Percentiles rank a stretch among this genome's conserved stretches.
Conservation (phyloP, 1,140 invertebrate species). For the Conus betulinus region DNA sequence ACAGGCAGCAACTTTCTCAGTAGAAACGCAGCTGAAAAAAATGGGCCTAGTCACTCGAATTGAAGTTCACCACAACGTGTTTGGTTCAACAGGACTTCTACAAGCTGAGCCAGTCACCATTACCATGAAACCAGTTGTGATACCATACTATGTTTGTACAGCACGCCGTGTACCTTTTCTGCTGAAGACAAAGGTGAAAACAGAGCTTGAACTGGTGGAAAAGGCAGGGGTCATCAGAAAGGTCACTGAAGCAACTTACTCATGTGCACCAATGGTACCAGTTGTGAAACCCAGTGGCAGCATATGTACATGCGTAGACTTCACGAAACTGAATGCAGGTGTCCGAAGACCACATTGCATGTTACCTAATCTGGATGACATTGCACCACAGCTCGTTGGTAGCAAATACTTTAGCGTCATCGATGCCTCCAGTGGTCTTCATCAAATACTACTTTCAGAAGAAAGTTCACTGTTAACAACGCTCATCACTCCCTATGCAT, state of each 20-base stretch:
- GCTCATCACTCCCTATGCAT: conserved; percentile 42
- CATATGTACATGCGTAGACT: background rate
- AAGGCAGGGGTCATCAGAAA: conserved; percentile 1
- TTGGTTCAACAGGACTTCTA: background rate
- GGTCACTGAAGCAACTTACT: background rate
- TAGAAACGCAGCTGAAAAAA: background rate
- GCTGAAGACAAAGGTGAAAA: too few species aligned
- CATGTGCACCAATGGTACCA: background rate
- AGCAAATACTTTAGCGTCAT: conserved; percentile 61
- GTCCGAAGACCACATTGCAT: conserved; percentile 34
- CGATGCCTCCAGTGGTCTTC: conserved; percentile 40
- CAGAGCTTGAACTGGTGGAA: too few species aligned
- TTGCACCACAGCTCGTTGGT: conserved; percentile 49
- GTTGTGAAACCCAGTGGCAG: background rate
- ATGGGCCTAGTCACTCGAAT: background rate
- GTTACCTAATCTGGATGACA: conserved; percentile 44
- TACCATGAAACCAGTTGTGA: conserved; percentile 23
- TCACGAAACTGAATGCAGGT: background rate
- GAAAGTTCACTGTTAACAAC: background rate
- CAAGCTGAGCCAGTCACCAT: background rate
- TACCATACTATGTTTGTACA: conserved; percentile 26
- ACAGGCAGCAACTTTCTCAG: too few species aligned
- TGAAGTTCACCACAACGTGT: background rate
- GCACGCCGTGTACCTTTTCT: background rate
- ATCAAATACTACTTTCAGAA: conserved; percentile 35